Evolutionary conservation across 2,888 invertebrate genomes (phyloP), one percentile per base, ranked within the genome.

Genomic region (Actias luna): DNA sequence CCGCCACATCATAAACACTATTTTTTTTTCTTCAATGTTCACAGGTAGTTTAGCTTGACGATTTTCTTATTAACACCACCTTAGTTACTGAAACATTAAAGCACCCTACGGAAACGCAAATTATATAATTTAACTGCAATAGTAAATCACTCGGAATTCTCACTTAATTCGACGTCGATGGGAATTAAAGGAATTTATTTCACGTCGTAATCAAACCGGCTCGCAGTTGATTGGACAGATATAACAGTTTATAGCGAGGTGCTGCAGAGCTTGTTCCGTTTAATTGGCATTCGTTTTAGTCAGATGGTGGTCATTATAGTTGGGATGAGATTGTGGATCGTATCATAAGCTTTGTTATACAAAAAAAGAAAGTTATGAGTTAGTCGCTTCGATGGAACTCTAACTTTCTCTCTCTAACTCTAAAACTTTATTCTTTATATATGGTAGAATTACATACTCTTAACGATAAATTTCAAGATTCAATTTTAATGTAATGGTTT

Each of bases 111-210:
- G 52, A 27, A 55, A 29, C 27, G 52, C n/a, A 55, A 29, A n/a
- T 4, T 55, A 55, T 55, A 55, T 55, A 16, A 29, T 55, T 27
- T 29, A 55, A 55, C 29, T 27, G 29, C 29, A 29, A 29, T 29
- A 22, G 55, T 55, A 55, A 55, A 55, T 55, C 55, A 55, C 29
- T 16, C 16, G 29, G 55, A n/a, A 55, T 55, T 55, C 29, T 29
- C 29, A 36, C 59, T 59, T 59, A 35, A 35, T 59, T 59, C 29
- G 57, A 57, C 39, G 36, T 2, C 18, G 55, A 29, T 55, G 67
- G 65, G 57, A 69, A 74, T 75, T 74, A 71, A 65, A 67, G 16
- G 65, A 70, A 75, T 79, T 78, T 69, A 77, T 76, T 69, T 50
- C 42, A 63, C 22, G 27, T 50, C 60, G 65, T 67, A 70, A 72